Evolutionary conservation across 2,888 invertebrate genomes (phyloP).

Genomic region (Invenusta paracnida): DNA sequence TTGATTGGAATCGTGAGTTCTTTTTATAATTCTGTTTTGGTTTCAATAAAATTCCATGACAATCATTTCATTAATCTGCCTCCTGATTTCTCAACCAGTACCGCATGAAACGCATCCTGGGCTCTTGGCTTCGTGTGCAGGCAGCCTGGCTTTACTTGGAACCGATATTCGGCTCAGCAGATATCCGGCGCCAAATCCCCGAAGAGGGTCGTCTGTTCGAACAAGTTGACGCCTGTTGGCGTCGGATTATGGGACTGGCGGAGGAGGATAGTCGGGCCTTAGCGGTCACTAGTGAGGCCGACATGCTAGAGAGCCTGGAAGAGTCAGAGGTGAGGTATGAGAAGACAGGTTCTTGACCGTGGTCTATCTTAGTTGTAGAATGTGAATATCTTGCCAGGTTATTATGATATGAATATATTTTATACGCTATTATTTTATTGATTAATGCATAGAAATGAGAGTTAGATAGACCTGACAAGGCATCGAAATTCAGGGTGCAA

Average conservation of each 20-base stretch:
- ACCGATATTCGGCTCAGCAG: slow-evolving; percentile 59
- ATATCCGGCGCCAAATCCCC: slow-evolving; percentile 59
- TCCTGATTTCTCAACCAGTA: slow-evolving; percentile 62
- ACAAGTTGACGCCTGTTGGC: slow-evolving; percentile 58
- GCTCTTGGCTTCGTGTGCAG: slow-evolving; percentile 66
- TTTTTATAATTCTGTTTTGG: too few species aligned
- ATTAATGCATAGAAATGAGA: too few species aligned
- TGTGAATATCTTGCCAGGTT: too few species aligned
- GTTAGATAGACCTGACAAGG: too few species aligned
- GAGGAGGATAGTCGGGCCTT: slow-evolving; percentile 55
- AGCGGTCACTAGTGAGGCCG: slow-evolving; percentile 56
- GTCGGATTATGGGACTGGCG: slow-evolving; percentile 55
- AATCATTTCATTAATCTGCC: slow-evolving; percentile 60
- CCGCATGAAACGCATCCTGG: slow-evolving; percentile 80
- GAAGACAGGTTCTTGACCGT: too few species aligned
- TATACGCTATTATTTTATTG: too few species aligned
- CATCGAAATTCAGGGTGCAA: too few species aligned
- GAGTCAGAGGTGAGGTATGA: slow-evolving; percentile 54
- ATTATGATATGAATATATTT: too few species aligned
- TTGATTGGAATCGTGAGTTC: too few species aligned
- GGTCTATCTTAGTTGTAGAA: too few species aligned
- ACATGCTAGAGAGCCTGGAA: slow-evolving; percentile 58
- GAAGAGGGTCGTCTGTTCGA: slow-evolving; percentile 60
- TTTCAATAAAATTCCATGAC: too few species aligned
- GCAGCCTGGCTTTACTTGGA: slow-evolving; percentile 60